Conservation (phyloP, 2,888 invertebrate species). For the Glyphotaelius pellucidus region DNA sequence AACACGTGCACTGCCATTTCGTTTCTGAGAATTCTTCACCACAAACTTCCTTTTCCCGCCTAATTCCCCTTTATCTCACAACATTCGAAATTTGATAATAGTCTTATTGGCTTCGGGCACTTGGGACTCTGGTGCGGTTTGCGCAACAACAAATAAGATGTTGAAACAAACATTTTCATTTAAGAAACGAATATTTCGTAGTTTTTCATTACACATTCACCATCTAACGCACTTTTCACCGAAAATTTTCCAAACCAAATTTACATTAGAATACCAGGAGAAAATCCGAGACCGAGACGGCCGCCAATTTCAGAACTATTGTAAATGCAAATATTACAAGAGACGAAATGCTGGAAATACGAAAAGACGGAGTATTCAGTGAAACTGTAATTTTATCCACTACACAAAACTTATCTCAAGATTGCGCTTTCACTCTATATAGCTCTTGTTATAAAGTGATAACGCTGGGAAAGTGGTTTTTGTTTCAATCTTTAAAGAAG, state of each 20-base stretch:
- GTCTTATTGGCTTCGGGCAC: too few relatives aligned
- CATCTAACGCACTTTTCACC: neutral
- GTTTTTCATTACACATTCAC: neutral
- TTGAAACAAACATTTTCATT: neutral
- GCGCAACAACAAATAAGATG: too few relatives aligned
- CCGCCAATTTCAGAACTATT: neutral
- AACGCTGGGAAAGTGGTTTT: neutral
- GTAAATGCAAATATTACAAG: neutral
- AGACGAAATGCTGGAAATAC: neutral
- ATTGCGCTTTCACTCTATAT: neutral
- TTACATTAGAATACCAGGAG: neutral
- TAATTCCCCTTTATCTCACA: too few relatives aligned
- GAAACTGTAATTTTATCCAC: neutral
- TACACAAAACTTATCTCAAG: neutral
- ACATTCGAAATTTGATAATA: too few relatives aligned
- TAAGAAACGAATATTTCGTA: too few relatives aligned
- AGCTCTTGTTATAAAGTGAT: neutral
- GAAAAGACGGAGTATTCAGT: neutral
- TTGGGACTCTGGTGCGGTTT: too few relatives aligned
- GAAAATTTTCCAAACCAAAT: neutral
- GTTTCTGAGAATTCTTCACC: too few relatives aligned
- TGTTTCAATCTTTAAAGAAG: neutral
- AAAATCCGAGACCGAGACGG: neutral
- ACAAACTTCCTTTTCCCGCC: too few relatives aligned
- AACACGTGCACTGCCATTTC: too few relatives aligned